Evolutionary conservation across 30 jellyfish, hydroid and myxozoan species (phyloP).

Genomic region (Rhopilema esculentum): DNA sequence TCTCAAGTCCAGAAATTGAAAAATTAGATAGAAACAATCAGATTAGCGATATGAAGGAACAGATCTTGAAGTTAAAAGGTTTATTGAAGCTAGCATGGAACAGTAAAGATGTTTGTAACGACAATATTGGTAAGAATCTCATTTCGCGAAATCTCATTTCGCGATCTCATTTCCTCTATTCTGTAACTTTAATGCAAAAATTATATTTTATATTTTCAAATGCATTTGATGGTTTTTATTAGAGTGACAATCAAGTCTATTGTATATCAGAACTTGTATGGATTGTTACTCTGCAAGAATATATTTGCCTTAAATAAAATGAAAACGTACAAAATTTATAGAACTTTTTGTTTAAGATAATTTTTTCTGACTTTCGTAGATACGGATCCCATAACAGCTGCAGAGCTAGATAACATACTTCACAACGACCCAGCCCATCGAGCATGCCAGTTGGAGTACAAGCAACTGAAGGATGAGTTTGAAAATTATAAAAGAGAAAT

Average conservation of each 20-base stretch:
- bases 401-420: conserved; percentile 77
- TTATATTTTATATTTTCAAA: too few species aligned
- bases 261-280: too few species aligned
- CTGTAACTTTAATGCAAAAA: too few species aligned
- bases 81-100: conserved; percentile 68
- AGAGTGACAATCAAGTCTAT: too few species aligned
- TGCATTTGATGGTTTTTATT: too few species aligned
- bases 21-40: conserved; percentile 53
- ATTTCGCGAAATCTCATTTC: not conserved
- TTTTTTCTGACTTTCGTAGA: conserved; percentile 12
- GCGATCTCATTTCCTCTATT: too few species aligned
- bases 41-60: conserved; percentile 73
- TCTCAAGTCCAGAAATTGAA: not conserved
- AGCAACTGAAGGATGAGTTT: conserved; percentile 88
- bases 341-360: too few species aligned
- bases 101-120: conserved; percentile 6
- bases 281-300: too few species aligned
- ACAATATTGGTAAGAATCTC: conserved; percentile 10
- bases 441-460: conserved; percentile 83
- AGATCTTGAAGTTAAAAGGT: conserved; percentile 72
- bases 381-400: conserved; percentile 44
- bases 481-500: conserved; percentile 65
- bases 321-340: too few species aligned
- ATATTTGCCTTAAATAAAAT: too few species aligned
- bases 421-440: conserved; percentile 88